Evolutionary conservation across 2,888 invertebrate genomes (phyloP).

Genomic region (Ernsta delagoae): DNA sequence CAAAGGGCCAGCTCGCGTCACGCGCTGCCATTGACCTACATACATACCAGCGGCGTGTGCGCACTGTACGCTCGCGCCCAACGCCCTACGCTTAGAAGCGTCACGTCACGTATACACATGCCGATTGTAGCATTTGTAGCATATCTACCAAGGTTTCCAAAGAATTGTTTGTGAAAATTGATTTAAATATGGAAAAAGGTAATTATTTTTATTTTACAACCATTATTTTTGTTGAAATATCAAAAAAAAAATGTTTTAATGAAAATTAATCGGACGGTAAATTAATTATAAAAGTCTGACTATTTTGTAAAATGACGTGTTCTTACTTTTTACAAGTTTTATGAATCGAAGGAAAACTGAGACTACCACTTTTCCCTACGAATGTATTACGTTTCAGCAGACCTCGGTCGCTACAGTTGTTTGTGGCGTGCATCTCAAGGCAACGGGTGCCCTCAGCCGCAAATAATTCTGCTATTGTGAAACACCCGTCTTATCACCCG

Average conservation of each 20-base stretch:
- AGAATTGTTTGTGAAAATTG: no score
- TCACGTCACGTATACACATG: slow-evolving; percentile 63
- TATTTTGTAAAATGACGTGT: no score
- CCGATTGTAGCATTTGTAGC: slow-evolving; percentile 8
- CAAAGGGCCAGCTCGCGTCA: slow-evolving; percentile 81
- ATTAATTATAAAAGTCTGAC: no score
- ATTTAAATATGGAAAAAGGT: no score
- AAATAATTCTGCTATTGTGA: slow-evolving; percentile 85
- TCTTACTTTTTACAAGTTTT: no score
- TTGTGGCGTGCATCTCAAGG: slow-evolving; percentile 82
- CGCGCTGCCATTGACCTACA: slow-evolving; percentile 82
- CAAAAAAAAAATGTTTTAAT: no score
- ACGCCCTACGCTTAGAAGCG: slow-evolving; percentile 59
- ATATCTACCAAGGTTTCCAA: background rate
- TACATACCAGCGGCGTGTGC: slow-evolving; percentile 67
- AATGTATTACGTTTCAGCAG: slow-evolving; percentile 72
- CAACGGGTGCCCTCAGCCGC: slow-evolving; percentile 72
- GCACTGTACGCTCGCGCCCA: slow-evolving; percentile 72
- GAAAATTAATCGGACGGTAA: no score
- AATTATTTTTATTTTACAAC: no score
- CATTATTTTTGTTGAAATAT: no score
- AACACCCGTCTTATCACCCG: slow-evolving; percentile 75
- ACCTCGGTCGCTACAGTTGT: slow-evolving; percentile 70
- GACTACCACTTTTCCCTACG: slow-evolving; percentile 59
- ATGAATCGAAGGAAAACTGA: background rate